phyloP scores from a whole-genome alignment of 2,888 invertebrate species.

The Drosophila paranaensis region DNA sequence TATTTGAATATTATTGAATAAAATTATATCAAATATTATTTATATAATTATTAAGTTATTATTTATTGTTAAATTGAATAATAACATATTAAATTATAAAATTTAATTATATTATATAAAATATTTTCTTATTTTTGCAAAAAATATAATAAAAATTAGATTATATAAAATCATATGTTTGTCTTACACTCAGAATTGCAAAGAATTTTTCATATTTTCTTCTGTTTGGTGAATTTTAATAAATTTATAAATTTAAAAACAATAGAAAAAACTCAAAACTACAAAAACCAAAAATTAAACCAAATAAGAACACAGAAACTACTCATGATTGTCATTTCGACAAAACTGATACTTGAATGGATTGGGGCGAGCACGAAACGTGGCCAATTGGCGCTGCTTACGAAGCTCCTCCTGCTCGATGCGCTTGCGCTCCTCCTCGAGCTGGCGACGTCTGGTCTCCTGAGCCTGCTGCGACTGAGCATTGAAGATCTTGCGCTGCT shows the following conservation, averaged over 20 bases:
- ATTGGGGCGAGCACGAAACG: constrained; percentile 59
- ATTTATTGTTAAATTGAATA: too few relatives aligned
- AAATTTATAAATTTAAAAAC: constrained; percentile 3
- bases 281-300: background rate
- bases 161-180: too few relatives aligned
- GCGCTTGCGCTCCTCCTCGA: constrained; percentile 29
- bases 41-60: too few relatives aligned
- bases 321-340: background rate
- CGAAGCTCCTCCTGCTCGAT: constrained; percentile 35
- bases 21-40: too few relatives aligned
- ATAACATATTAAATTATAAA: too few relatives aligned
- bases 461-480: constrained; percentile 23
- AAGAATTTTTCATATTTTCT: background rate
- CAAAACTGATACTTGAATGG: constrained; percentile 40
- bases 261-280: background rate
- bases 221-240: background rate
- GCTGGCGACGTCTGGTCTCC: constrained; percentile 45
- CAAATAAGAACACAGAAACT: background rate
- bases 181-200: too few relatives aligned
- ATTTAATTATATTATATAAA: too few relatives aligned
- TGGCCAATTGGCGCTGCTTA: constrained; percentile 55
- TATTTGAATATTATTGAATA: too few relatives aligned
- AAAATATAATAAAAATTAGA: too few relatives aligned
- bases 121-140: too few relatives aligned
- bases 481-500: constrained; percentile 63